A percentile compares a stretch with the other conserved stretches of the same genome.
Evolutionary conservation across 23 tunicate genomes (phyloP).

Genomic region (Ciona savignyi): DNA sequence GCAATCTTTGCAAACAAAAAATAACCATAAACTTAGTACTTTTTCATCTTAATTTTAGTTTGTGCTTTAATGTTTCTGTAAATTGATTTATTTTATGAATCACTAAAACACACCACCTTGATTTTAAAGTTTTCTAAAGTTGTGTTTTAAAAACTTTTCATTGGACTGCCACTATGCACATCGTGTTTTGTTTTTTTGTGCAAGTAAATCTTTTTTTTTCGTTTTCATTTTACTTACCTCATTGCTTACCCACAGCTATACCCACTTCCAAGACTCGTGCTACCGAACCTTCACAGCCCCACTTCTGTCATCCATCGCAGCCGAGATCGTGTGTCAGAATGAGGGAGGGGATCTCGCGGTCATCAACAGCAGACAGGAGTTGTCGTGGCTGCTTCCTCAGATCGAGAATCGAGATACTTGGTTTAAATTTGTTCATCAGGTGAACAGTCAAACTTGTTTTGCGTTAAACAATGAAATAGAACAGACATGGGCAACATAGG

Average conservation of each 20-base stretch:
- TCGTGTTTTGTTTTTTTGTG: too few relatives aligned
- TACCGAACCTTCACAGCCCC: conserved; percentile 31
- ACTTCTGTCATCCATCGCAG: conserved; percentile 6
- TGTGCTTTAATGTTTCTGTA: too few relatives aligned
- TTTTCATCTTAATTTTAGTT: too few relatives aligned
- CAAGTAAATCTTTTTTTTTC: too few relatives aligned
- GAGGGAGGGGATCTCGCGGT: conserved; percentile 53
- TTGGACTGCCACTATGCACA: too few relatives aligned
- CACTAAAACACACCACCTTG: too few relatives aligned
- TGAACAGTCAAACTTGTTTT: background rate
- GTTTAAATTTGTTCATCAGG: conserved; percentile 56
- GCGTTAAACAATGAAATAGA: background rate
- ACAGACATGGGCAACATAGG: too few relatives aligned
- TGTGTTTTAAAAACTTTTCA: too few relatives aligned
- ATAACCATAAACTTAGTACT: too few relatives aligned
- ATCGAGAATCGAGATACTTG: conserved; percentile 17
- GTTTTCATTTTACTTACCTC: background rate
- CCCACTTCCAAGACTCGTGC: conserved; percentile 63
- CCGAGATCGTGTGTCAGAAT: conserved; percentile 17
- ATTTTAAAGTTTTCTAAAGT: too few relatives aligned
- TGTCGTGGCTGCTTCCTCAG: conserved; percentile 19
- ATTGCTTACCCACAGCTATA: conserved; percentile 18
- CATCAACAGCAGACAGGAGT: conserved; percentile 50
- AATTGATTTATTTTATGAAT: too few relatives aligned
- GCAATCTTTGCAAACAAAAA: too few relatives aligned